phyloP scores from a whole-genome alignment of 2,113 vertebrate genomes.

The Crotalus helleri region DNA sequence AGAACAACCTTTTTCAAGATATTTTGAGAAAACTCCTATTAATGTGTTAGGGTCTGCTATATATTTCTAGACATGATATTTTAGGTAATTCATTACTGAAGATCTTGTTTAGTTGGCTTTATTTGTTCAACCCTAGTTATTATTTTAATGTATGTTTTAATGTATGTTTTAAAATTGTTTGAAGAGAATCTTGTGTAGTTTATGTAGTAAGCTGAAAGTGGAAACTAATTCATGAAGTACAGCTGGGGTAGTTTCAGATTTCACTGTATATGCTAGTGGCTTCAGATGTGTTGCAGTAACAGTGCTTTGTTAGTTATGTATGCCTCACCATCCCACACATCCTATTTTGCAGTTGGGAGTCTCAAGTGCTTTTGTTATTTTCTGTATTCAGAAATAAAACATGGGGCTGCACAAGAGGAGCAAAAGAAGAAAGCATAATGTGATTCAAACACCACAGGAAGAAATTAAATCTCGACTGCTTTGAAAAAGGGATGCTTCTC shows the following conservation, averaged over 20 bases:
- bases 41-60: not conserved
- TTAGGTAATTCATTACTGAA: not conserved
- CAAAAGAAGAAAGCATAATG: constrained; percentile 50
- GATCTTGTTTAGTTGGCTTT: not conserved
- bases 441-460: constrained; percentile 58
- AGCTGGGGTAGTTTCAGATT: not conserved
- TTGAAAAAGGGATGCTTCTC: constrained; percentile 67
- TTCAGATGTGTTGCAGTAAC: not conserved
- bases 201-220: not conserved
- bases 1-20: not conserved
- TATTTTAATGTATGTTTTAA: not conserved
- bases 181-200: not conserved
- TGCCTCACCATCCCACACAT: not conserved
- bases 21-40: not conserved
- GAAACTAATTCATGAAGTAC: not conserved
- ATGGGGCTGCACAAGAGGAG: constrained; percentile 39
- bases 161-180: not conserved
- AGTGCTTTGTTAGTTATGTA: not conserved
- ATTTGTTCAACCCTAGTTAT: not conserved
- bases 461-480: constrained; percentile 64
- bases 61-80: not conserved
- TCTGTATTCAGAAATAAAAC: constrained; percentile 46
- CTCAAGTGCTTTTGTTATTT: constrained; percentile 24
- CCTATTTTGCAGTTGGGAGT: constrained; percentile 40
- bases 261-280: not conserved